phyloP scores from a whole-genome alignment of 2,888 invertebrate genomes.

The Plagiodera versicolora region DNA sequence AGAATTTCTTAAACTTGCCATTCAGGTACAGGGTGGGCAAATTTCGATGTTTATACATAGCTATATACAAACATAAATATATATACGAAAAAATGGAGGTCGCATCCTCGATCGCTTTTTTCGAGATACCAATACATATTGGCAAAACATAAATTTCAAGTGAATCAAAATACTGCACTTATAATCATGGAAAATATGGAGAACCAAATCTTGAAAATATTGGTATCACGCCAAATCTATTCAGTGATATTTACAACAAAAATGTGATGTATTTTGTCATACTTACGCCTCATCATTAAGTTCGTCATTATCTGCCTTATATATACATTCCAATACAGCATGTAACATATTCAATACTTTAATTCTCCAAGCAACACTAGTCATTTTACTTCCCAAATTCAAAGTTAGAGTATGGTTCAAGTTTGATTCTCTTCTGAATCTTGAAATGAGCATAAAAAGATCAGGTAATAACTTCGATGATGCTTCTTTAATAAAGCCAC shows the following conservation, averaged over 20 bases:
- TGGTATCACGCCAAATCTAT: too few species aligned
- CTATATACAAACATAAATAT: too few species aligned
- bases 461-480: conserved; percentile 74
- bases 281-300: neutral
- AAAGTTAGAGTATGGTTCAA: conserved; percentile 70
- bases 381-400: conserved; percentile 71
- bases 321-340: conserved; percentile 57
- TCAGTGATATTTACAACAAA: neutral
- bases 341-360: conserved; percentile 74
- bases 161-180: too few species aligned
- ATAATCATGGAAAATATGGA: too few species aligned
- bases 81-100: too few species aligned
- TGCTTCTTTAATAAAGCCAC: conserved; percentile 66
- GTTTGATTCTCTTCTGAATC: conserved; percentile 64
- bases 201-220: too few species aligned
- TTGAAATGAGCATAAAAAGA: conserved; percentile 85
- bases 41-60: too few species aligned
- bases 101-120: too few species aligned
- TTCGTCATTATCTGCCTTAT: conserved; percentile 11
- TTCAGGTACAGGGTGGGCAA: too few species aligned
- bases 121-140: too few species aligned
- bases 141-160: too few species aligned
- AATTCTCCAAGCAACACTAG: conserved; percentile 77
- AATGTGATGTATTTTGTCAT: neutral
- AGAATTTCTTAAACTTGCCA: too few species aligned